Evolutionary conservation across 92 coral and sea anemone species (phyloP).

Genomic region (Siderastrea siderea): DNA sequence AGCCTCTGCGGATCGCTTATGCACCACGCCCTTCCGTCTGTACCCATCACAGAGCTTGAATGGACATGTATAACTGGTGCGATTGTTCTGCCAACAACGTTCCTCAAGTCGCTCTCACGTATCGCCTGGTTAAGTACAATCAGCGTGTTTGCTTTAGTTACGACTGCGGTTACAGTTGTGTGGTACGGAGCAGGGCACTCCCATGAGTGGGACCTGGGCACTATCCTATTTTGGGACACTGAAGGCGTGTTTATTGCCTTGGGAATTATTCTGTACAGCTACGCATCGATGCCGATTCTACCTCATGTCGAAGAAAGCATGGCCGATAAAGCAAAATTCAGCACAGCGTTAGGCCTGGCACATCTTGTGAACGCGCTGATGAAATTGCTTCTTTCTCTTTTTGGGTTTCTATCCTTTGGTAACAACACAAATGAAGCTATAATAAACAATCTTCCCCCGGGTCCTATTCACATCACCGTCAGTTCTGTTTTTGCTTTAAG

Average conservation of each 20-base stretch:
- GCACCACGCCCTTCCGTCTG: conserved; percentile 15
- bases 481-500: background rate
- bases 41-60: conserved; percentile 27
- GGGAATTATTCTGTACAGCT: background rate
- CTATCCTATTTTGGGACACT: background rate
- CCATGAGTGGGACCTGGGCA: background rate
- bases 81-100: conserved; percentile 59
- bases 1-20: conserved; percentile 57
- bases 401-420: background rate
- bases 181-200: background rate
- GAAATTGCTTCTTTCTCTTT: background rate
- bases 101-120: background rate
- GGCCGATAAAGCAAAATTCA: background rate
- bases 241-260: background rate
- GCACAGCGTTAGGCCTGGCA: background rate
- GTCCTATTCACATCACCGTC: conserved; percentile 3
- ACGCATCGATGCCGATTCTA: background rate
- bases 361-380: background rate
- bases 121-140: conserved; percentile 25
- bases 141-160: background rate
- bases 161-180: background rate
- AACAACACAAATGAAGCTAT: background rate
- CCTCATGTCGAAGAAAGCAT: background rate
- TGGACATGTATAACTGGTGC: conserved; percentile 39
- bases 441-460: background rate